Evolutionary conservation across 2,888 invertebrate genomes (phyloP).

Genomic region (Rosalia funebris): DNA sequence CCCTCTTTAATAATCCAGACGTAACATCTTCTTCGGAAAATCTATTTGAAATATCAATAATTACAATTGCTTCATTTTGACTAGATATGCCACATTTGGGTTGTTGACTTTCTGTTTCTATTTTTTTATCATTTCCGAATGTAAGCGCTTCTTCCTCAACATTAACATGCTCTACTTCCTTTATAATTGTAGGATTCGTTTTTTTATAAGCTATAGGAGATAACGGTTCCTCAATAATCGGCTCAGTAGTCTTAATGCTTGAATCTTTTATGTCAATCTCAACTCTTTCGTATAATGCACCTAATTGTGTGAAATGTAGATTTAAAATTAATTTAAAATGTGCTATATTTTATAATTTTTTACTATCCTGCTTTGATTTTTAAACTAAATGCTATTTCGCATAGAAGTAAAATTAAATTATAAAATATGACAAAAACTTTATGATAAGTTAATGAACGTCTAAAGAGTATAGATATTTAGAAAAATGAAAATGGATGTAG

Average conservation of each 20-base stretch:
- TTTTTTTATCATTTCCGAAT: conserved; percentile 39
- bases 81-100: conserved; percentile 48
- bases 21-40: conserved; percentile 29
- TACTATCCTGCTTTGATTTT: too few relatives aligned
- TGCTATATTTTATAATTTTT: neutral
- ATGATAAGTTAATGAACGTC: too few relatives aligned
- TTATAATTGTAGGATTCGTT: conserved; percentile 45
- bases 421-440: too few relatives aligned
- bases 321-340: neutral
- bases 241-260: conserved; percentile 46
- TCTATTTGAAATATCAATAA: conserved; percentile 42
- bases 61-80: conserved; percentile 56
- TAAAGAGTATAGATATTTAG: too few relatives aligned
- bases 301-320: conserved; percentile 41
- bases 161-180: conserved; percentile 47
- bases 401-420: too few relatives aligned
- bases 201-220: conserved; percentile 43
- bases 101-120: conserved; percentile 41
- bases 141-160: conserved; percentile 35
- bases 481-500: too few relatives aligned
- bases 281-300: conserved; percentile 48
- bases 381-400: too few relatives aligned
- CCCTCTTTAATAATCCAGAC: conserved; percentile 50
- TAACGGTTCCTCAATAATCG: conserved; percentile 52
- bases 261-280: conserved; percentile 48